Evolutionary conservation across 2,797 vertebrate species (phyloP), one percentile per base, ranked within the genome.

Genomic region (Sebastes taczanowskii): DNA sequence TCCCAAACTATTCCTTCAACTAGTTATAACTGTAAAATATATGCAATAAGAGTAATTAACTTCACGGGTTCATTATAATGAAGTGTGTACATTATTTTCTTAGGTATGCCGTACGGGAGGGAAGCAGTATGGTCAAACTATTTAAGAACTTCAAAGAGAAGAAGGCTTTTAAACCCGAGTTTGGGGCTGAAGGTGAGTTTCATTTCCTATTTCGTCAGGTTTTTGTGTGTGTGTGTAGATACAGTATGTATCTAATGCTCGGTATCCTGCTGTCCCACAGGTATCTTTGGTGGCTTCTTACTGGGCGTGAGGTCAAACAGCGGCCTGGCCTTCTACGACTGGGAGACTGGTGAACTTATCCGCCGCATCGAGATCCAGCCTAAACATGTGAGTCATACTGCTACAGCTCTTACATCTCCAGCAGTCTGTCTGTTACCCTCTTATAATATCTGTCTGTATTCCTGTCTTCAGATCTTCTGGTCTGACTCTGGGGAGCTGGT

Each of bases 121-220:
- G 97, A 92, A 98, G 93, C 95, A 98, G 96, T 30, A 91, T 97
- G 85, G 95, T 99, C 32, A 98, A 98, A 93, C 97, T 98, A 91
- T 99, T 98, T 89, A 98, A 98, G 93, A 99, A 99, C 82, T 99
- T 99, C 86, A 99, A 99, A 86, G 97, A 98, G 91, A 98, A 97
- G 91, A 99, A 98, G 78, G 95, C 96, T 0, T 99, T 98, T 92
- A 99, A 98, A 88, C 97, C 98, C 23, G 97, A 98, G 89, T 98
- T 98, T 94, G 97, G 98, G 85, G 96, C 97, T 86, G 97, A 98
- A 94, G 97, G 97, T 97, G 83, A 90, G 77, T 18, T 46, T 29
- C 0, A 9, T 73, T 23, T 64, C 4, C 6, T 34, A 4, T 34
- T 56, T 59, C 8, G 6, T 32, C 23, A 2, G 0, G 18, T 20